Conservation (phyloP, 2,888 invertebrate species). For the Tholera decimalis region DNA sequence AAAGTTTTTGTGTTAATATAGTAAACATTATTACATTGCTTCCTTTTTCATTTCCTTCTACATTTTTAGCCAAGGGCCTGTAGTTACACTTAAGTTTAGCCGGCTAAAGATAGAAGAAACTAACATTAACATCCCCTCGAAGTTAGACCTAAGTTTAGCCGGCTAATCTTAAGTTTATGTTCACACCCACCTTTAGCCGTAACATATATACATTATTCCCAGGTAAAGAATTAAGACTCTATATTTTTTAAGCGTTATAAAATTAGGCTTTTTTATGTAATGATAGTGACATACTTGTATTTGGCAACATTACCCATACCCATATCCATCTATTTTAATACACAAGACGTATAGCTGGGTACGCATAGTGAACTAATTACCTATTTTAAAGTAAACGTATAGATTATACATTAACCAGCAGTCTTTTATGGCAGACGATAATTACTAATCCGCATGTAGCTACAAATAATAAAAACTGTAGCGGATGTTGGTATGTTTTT, state of each 20-base stretch:
- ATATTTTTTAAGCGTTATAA: constrained; percentile 47
- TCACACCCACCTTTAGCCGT: too few species aligned
- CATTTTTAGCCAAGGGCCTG: too few species aligned
- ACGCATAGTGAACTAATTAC: constrained; percentile 43
- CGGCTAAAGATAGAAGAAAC: too few species aligned
- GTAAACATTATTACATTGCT: too few species aligned
- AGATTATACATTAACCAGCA: constrained; percentile 30
- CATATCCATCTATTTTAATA: constrained; percentile 55
- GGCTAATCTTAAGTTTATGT: too few species aligned
- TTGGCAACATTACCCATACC: constrained; percentile 62
- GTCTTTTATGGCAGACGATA: constrained; percentile 37
- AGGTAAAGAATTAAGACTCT: constrained; percentile 31
- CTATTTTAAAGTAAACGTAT: constrained; percentile 29
- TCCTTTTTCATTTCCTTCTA: too few species aligned
- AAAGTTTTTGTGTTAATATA: too few species aligned
- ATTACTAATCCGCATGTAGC: constrained; percentile 29
- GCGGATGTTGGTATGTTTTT: constrained; percentile 45
- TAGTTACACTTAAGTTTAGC: too few species aligned
- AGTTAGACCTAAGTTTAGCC: too few species aligned
- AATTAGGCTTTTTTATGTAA: constrained; percentile 52
- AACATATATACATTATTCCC: constrained; percentile 13
- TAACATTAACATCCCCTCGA: too few species aligned
- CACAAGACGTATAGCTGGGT: constrained; percentile 34
- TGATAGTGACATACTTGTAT: constrained; percentile 60
- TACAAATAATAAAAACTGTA: constrained; percentile 42